Evolutionary conservation across 2,888 invertebrate species (phyloP).

Genomic region (Apantesis nais): DNA sequence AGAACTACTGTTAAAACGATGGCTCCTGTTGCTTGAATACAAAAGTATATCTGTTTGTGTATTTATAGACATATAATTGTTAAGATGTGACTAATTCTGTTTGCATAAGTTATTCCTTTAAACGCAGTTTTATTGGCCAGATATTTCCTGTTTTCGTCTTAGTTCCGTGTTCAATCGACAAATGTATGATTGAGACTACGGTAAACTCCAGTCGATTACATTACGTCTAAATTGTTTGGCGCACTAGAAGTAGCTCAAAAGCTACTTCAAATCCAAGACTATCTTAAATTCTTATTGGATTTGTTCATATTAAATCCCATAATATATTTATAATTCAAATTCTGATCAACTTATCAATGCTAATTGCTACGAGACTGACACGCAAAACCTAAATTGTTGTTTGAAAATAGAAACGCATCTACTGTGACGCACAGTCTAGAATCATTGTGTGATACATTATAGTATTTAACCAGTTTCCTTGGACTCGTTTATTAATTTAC

Average conservation of each 20-base stretch:
- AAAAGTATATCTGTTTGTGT: constrained; percentile 27
- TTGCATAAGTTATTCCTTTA: background rate
- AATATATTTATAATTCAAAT: background rate
- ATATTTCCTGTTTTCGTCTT: no score
- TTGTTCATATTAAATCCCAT: background rate
- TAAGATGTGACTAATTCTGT: background rate
- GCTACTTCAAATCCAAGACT: background rate
- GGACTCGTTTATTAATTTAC: constrained; percentile 6
- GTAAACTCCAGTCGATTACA: background rate
- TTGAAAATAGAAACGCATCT: constrained; percentile 15
- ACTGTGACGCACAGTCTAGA: constrained; percentile 5
- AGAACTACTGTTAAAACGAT: constrained; percentile 53
- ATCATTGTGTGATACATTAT: background rate
- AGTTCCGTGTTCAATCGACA: background rate
- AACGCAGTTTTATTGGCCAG: background rate
- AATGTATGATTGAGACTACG: background rate
- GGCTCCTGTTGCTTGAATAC: constrained; percentile 38
- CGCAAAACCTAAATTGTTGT: background rate
- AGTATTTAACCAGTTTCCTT: background rate
- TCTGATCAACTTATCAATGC: background rate
- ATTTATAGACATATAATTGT: background rate
- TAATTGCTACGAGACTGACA: background rate
- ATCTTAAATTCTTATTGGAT: background rate
- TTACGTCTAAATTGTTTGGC: background rate
- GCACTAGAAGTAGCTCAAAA: background rate